Evolutionary conservation across 2,113 vertebrate species (phyloP).

Genomic region (Pseudopipra pipra): DNA sequence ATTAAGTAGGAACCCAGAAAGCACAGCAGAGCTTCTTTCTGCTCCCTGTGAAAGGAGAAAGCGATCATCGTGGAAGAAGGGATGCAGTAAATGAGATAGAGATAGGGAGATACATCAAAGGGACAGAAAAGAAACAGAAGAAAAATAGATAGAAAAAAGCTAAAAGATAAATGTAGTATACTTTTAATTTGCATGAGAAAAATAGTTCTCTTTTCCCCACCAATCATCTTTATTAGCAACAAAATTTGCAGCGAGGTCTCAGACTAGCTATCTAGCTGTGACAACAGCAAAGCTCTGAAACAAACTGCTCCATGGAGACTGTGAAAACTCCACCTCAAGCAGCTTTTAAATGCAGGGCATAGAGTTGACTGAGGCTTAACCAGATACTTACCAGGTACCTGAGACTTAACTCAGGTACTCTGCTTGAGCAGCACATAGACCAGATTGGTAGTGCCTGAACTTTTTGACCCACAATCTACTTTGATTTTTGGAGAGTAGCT

Average conservation of each 20-base stretch:
- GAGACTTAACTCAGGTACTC: not conserved
- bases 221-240: constrained; percentile 51
- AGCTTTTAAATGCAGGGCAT: not conserved
- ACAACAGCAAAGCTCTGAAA: constrained; percentile 33
- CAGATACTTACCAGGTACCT: not conserved
- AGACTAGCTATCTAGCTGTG: constrained; percentile 26
- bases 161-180: constrained; percentile 11
- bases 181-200: constrained; percentile 45
- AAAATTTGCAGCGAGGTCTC: not conserved
- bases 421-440: not conserved
- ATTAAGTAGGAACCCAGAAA: not conserved
- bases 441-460: not conserved
- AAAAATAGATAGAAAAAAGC: not conserved
- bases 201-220: constrained; percentile 17
- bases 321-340: not conserved
- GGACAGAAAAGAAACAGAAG: constrained; percentile 2
- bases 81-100: not conserved
- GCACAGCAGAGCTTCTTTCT: not conserved
- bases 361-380: not conserved
- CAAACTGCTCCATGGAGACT: not conserved
- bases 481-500: not conserved
- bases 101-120: not conserved
- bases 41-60: not conserved
- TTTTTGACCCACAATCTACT: not conserved
- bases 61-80: not conserved